Evolutionary conservation across 2,888 invertebrate genomes (phyloP), one percentile per base, ranked within the genome.

Genomic region (Pristionchus exspectatus): DNA sequence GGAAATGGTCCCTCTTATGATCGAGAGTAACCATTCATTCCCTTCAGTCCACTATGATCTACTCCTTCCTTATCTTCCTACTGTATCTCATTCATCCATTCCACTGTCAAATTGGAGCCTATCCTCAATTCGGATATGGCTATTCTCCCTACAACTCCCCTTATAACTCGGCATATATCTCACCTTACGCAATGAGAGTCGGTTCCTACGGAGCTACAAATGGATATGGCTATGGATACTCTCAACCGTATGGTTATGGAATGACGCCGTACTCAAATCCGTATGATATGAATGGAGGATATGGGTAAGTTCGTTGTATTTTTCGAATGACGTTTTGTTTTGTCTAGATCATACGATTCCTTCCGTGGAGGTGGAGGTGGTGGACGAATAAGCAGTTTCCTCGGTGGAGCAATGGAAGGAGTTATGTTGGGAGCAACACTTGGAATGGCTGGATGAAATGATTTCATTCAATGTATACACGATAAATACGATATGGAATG

Each of bases 331-430:
- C 2, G n/a, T 33, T 33, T 21, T 30, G 12, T 9, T 54, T 16
- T 1, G 10, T 63, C 33, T 85, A 85, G 69, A 44, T 87, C 54
- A 74, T 72, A 88, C 18, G 24, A 56, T 33, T 38, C 56, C 5
- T 38, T 50, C 24, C n/a, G n/a, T 33, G 27, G 38, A 14, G 81
- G n/a, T n/a, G 38, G 81, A 27, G 81, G 89, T n/a, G 50, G 89
- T 21, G 21, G 77, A n/a, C n/a, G 50, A 30, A 69, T 81, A 12
- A 66, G 63, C n/a, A 83, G 89, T 27, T 89, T 89, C 50, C 21
- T 89, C 16, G 66, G 44, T 18, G 89, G 89, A 44, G 89, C 89
- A 81, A 81, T 89, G 59, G 89, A 89, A 83, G 89, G 89, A 44
- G 63, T 89, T 5, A n/a, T 89, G 30, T 27, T 81, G 30, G 89